phyloP scores from a whole-genome alignment of 2,797 vertebrate genomes.

The Ctenosaura bakeri region DNA sequence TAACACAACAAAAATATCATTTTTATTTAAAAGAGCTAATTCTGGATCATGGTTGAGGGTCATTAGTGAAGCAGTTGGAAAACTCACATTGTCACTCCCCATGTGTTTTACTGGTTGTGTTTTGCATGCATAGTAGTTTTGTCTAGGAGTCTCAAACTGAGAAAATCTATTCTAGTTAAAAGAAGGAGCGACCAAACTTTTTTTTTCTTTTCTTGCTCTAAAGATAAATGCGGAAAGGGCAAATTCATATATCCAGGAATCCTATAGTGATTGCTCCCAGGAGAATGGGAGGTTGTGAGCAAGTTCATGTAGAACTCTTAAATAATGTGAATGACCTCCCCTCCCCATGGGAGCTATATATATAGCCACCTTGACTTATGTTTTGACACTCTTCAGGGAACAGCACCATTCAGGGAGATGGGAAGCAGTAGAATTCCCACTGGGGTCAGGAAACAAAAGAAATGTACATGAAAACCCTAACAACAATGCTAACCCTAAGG shows the following conservation, averaged over 20 bases:
- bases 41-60: conserved; percentile 21
- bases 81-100: rapidly evolving
- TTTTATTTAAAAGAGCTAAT: conserved; percentile 7
- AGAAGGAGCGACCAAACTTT: neutral
- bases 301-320: neutral
- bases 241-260: neutral
- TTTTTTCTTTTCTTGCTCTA: conserved; percentile 1
- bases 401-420: no score
- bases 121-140: conserved; percentile 5
- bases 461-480: no score
- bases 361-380: neutral
- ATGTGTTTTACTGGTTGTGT: neutral
- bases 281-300: neutral
- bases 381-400: no score
- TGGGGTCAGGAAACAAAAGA: no score
- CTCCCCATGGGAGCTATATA: neutral
- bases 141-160: neutral
- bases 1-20: neutral
- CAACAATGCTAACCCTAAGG: no score
- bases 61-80: conserved; percentile 17
- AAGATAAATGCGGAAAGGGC: neutral
- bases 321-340: neutral
- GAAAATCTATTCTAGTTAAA: conserved; percentile 27
- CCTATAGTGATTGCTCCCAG: neutral
- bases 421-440: no score